Conservation (phyloP, 2,888 invertebrate species). For the Cantharis rustica region DNA sequence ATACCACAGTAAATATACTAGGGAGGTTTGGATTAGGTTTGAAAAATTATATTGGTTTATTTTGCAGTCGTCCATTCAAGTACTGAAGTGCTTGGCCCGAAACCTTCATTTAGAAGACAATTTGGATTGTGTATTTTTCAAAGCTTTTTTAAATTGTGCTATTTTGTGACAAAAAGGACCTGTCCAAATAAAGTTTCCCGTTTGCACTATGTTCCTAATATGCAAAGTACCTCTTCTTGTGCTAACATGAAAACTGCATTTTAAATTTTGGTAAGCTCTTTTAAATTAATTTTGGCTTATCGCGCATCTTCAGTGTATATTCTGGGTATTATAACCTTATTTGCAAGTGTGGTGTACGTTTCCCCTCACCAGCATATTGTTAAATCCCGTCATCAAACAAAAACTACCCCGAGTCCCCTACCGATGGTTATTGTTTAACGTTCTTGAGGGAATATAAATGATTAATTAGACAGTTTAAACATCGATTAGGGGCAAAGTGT, state of each 20-base stretch:
- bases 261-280: constrained; percentile 29
- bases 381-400: constrained; percentile 13
- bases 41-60: constrained; percentile 25
- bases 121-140: neutral
- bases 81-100: neutral
- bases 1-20: constrained; percentile 37
- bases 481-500: constrained; percentile 45
- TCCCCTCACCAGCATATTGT: constrained; percentile 33
- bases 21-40: constrained; percentile 25
- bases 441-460: constrained; percentile 44
- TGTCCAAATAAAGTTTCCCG: too few species aligned
- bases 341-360: constrained; percentile 33
- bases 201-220: neutral
- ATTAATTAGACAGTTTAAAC: constrained; percentile 48
- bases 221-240: neutral
- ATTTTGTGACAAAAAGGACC: neutral
- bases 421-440: constrained; percentile 30
- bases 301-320: constrained; percentile 39
- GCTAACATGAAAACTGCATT: constrained; percentile 11
- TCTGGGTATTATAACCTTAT: constrained; percentile 39
- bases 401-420: constrained; percentile 21
- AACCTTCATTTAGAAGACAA: neutral
- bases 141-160: neutral
- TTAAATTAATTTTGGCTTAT: constrained; percentile 45
- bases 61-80: neutral